These are phyloP conservation scores for Drosophila erecta DNA, from an alignment of 1,140 invertebrate species.

Conservation along the genomic window DNA sequence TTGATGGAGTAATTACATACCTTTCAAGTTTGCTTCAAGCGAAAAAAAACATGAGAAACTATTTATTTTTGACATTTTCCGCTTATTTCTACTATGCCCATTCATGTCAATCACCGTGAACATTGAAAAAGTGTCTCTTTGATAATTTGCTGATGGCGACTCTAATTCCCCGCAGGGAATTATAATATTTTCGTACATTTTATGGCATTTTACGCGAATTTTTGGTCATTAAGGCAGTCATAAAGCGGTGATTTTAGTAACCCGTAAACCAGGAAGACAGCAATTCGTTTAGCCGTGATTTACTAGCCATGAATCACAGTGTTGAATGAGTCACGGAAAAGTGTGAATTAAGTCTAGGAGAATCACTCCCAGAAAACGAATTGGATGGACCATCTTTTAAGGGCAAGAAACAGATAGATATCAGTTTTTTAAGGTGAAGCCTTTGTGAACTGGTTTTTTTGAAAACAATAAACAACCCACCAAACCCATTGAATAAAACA, in stretches of 20 bases:
- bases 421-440: neutral
- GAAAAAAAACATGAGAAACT: slow-evolving; percentile 8
- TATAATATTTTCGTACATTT: slow-evolving; percentile 50
- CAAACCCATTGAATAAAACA: neutral
- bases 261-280: slow-evolving; percentile 24
- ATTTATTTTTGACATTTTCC: slow-evolving; percentile 30
- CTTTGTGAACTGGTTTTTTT: neutral
- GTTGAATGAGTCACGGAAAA: slow-evolving; percentile 15
- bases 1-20: slow-evolving; percentile 52
- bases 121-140: slow-evolving; percentile 48
- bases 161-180: slow-evolving; percentile 30
- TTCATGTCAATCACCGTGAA: slow-evolving; percentile 45
- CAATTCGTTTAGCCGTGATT: slow-evolving; percentile 27
- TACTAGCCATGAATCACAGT: slow-evolving; percentile 28
- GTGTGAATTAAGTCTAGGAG: neutral
- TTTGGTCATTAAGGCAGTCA: slow-evolving; percentile 36
- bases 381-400: neutral
- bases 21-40: slow-evolving; percentile 6
- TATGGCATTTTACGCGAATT: slow-evolving; percentile 38
- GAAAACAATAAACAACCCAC: neutral
- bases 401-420: neutral
- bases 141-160: slow-evolving; percentile 46
- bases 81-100: slow-evolving; percentile 15
- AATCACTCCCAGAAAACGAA: neutral
- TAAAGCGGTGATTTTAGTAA: slow-evolving; percentile 39